A percentile compares a stretch with the other conserved stretches of the same genome.
phyloP scores from a whole-genome alignment of 1,140 invertebrate genomes.

The Oncopodura yosiiana region DNA sequence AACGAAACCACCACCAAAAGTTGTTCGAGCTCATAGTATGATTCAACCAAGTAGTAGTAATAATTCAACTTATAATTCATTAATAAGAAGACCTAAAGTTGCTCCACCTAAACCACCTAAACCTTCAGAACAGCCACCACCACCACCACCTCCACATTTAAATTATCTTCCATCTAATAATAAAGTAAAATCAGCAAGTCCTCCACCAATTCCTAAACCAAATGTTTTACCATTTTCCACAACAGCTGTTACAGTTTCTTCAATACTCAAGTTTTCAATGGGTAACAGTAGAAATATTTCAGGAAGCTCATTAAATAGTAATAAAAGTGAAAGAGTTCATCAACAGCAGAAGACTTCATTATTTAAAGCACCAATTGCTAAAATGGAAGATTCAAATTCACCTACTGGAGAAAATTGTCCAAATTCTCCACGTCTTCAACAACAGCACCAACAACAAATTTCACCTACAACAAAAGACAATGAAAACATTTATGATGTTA shows the following conservation, averaged over 20 bases:
- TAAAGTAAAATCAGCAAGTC: conserved; percentile 13
- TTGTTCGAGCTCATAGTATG: conserved; percentile 31
- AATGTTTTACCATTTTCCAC: not conserved
- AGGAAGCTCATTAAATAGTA: not conserved
- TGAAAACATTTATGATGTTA: conserved; percentile 77
- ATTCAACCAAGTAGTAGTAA: conserved; percentile 28
- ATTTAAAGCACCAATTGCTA: conserved; percentile 27
- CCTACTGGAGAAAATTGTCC: too few species aligned
- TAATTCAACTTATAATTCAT: conserved; percentile 30
- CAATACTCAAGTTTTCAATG: conserved; percentile 27
- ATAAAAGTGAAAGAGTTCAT: not conserved
- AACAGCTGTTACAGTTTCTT: conserved; percentile 2
- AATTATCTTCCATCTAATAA: conserved; percentile 39
- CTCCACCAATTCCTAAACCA: not conserved
- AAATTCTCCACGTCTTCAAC: conserved; percentile 30
- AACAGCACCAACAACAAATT: conserved; percentile 8
- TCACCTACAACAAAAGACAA: conserved; percentile 1
- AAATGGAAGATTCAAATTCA: conserved; percentile 40
- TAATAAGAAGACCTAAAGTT: conserved; percentile 24
- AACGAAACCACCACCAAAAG: conserved; percentile 17
- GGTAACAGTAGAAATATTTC: not conserved
- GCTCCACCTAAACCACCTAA: conserved; percentile 36
- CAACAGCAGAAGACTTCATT: not conserved
- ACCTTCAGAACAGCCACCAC: conserved; percentile 41
- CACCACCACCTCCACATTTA: conserved; percentile 48